These are phyloP conservation scores for Thymelicus sylvestris DNA, from an alignment of 2,888 invertebrate species.

Conservation along the genomic window DNA sequence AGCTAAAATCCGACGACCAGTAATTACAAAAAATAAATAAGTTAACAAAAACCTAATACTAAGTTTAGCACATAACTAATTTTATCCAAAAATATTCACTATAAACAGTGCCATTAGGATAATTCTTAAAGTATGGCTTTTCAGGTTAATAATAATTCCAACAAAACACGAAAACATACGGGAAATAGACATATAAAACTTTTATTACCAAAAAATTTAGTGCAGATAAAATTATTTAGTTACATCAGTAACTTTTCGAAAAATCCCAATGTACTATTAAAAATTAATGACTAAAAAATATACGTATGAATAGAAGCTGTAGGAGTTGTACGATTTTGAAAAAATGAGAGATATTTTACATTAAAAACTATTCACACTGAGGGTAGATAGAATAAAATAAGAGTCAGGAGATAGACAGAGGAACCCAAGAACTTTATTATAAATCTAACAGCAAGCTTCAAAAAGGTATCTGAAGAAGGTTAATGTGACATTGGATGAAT, in stretches of 20 bases:
- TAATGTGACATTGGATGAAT: too few species aligned
- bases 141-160: too few species aligned
- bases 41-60: background rate
- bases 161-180: too few species aligned
- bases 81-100: background rate
- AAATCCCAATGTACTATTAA: background rate
- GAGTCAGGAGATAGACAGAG: too few species aligned
- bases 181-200: too few species aligned
- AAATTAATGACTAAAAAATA: background rate
- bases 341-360: background rate
- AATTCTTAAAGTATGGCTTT: background rate
- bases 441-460: too few species aligned
- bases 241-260: background rate
- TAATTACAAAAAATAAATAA: background rate
- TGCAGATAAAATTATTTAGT: background rate
- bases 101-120: background rate
- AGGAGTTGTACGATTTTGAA: background rate
- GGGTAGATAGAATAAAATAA: too few species aligned
- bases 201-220: background rate
- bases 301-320: background rate
- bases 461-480: too few species aligned
- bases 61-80: background rate
- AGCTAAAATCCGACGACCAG: background rate
- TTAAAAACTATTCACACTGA: too few species aligned
- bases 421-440: too few species aligned